A percentile compares a stretch with the other conserved stretches of the same genome.
These are phyloP conservation scores for Dryoscopus gambensis DNA, from an alignment of 2,113 vertebrate species.

Conservation along the genomic window DNA sequence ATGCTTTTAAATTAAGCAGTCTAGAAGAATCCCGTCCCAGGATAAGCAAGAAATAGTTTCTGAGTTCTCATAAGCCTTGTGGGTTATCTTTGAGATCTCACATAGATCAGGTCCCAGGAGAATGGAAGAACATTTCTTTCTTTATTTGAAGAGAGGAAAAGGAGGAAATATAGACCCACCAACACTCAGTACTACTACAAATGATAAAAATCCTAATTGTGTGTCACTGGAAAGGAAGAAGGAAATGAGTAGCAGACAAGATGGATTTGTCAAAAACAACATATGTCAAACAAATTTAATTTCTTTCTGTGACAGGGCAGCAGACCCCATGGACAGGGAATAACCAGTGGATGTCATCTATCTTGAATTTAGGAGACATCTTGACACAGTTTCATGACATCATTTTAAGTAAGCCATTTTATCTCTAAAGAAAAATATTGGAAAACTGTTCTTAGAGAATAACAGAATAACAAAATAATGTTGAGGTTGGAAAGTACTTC, in stretches of 20 bases:
- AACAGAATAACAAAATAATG: not conserved
- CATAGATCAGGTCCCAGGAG: not conserved
- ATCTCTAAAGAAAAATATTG: not conserved
- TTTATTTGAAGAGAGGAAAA: not conserved
- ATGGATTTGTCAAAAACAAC: constrained; percentile 1
- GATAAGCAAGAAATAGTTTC: not conserved
- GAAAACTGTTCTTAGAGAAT: not conserved
- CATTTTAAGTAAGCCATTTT: not conserved
- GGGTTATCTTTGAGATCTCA: not conserved
- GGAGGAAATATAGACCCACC: not conserved
- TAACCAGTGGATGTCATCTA: not conserved
- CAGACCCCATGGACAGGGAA: not conserved
- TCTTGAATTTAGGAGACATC: not conserved
- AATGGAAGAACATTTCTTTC: not conserved
- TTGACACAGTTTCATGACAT: not conserved
- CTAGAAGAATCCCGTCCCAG: not conserved
- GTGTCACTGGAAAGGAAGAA: not conserved
- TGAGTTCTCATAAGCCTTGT: not conserved
- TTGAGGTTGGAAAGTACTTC: not conserved
- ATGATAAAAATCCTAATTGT: not conserved
- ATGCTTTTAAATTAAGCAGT: not conserved
- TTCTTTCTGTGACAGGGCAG: not conserved
- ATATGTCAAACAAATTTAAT: not conserved
- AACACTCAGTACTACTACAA: not conserved
- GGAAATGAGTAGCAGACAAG: not conserved